Evolutionary conservation across 2,113 vertebrate genomes (phyloP).

Genomic region (Myodes glareolus): DNA sequence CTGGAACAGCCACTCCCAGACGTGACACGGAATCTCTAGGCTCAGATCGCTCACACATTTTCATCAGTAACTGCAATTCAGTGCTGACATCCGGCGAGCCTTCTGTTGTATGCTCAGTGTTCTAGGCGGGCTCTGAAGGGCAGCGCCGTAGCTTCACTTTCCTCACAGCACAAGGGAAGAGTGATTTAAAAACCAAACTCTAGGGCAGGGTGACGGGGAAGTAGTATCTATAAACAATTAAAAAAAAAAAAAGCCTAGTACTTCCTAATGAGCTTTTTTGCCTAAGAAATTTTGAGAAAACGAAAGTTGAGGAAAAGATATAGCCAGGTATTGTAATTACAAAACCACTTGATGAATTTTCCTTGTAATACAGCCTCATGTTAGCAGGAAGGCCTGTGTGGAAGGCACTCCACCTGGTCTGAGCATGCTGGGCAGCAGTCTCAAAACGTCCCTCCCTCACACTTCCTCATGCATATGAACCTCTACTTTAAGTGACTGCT

Average conservation of each 20-base stretch:
- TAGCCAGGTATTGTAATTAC: background rate
- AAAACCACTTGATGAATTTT: background rate
- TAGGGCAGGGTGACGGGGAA: background rate
- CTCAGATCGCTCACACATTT: background rate
- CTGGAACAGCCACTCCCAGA: background rate
- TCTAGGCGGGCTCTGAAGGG: background rate
- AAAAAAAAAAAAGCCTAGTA: background rate
- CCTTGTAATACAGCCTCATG: background rate
- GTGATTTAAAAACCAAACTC: background rate
- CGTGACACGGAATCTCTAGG: fast-evolving
- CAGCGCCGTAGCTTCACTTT: background rate
- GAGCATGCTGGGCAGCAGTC: constrained; percentile 84
- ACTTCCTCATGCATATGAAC: constrained; percentile 84
- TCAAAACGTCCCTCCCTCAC: constrained; percentile 58
- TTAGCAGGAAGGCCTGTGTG: background rate
- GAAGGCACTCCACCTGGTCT: constrained; percentile 61
- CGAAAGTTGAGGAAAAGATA: background rate
- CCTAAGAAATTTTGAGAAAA: background rate
- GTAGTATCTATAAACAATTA: background rate
- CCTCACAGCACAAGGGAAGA: background rate
- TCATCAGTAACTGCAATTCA: fast-evolving
- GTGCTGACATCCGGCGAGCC: background rate
- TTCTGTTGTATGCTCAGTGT: fast-evolving
- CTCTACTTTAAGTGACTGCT: constrained; percentile 80
- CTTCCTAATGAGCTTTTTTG: background rate